Evolutionary conservation across 2,888 invertebrate genomes (phyloP).

Genomic region (Creontiades dilutus): DNA sequence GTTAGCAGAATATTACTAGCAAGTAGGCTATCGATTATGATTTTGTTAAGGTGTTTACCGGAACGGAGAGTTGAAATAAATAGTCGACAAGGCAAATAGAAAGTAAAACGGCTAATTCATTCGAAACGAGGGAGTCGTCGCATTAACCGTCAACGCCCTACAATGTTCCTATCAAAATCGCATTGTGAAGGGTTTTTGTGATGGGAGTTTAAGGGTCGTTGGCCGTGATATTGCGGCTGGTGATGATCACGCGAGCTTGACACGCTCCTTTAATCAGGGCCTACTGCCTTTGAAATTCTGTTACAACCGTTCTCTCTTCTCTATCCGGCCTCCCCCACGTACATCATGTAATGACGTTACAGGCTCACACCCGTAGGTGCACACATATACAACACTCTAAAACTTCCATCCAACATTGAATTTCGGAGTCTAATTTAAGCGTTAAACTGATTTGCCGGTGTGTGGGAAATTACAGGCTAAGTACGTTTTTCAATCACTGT

Average conservation of each 20-base stretch:
- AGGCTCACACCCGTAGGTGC: neutral
- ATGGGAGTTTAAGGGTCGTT: neutral
- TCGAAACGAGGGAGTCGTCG: no score
- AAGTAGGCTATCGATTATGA: no score
- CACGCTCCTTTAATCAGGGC: slow-evolving; percentile 50
- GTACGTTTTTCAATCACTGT: neutral
- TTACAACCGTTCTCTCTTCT: neutral
- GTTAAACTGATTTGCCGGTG: neutral
- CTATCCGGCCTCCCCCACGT: neutral
- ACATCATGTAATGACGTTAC: no score
- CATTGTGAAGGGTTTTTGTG: neutral
- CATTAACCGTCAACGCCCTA: no score
- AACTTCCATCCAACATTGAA: neutral
- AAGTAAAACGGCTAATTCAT: no score
- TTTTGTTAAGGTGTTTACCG: no score
- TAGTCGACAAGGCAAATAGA: no score
- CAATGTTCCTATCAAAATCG: neutral
- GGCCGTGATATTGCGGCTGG: slow-evolving; percentile 5
- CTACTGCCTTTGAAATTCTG: slow-evolving; percentile 20
- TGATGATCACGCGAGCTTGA: slow-evolving; percentile 36
- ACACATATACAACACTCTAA: neutral
- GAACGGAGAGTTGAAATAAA: no score
- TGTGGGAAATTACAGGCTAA: no score
- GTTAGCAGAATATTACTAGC: no score
- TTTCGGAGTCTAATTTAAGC: neutral